Evolutionary conservation across 2,888 invertebrate species (phyloP).

Genomic region (Orthosia incerta): DNA sequence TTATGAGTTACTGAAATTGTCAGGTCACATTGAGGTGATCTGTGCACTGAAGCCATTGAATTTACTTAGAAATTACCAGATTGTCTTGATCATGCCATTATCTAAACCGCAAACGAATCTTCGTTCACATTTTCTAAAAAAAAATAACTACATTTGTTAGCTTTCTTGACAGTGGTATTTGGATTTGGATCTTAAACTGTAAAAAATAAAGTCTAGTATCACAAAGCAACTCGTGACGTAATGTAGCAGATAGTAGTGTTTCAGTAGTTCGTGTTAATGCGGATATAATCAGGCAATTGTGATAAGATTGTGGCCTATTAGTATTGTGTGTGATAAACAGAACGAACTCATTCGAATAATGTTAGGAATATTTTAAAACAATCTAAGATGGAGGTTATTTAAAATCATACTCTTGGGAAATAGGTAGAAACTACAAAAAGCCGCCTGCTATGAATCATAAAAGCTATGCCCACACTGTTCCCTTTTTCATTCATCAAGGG

Average conservation of each 20-base stretch:
- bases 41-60: too few species aligned
- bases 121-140: neutral
- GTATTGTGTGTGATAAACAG: constrained; percentile 17
- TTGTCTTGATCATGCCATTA: neutral
- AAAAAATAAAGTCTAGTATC: constrained; percentile 26
- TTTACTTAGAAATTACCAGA: too few species aligned
- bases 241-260: constrained; percentile 30
- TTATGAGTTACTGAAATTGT: neutral
- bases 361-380: neutral
- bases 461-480: too few species aligned
- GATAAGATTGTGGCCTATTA: constrained; percentile 50
- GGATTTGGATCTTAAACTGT: neutral
- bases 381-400: neutral
- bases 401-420: neutral
- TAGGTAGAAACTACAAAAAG: too few species aligned
- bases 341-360: constrained; percentile 1
- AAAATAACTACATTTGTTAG: neutral
- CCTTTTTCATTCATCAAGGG: too few species aligned
- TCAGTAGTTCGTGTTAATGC: constrained; percentile 45
- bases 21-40: too few species aligned
- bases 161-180: neutral
- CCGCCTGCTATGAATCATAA: too few species aligned
- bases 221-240: constrained; percentile 12
- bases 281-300: constrained; percentile 39
- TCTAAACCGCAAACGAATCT: neutral